Percentiles rank a stretch among this genome's conserved stretches.
These are phyloP conservation scores for Montipora capitata DNA, from an alignment of 92 coral and sea anemone species.

Conservation along the genomic window DNA sequence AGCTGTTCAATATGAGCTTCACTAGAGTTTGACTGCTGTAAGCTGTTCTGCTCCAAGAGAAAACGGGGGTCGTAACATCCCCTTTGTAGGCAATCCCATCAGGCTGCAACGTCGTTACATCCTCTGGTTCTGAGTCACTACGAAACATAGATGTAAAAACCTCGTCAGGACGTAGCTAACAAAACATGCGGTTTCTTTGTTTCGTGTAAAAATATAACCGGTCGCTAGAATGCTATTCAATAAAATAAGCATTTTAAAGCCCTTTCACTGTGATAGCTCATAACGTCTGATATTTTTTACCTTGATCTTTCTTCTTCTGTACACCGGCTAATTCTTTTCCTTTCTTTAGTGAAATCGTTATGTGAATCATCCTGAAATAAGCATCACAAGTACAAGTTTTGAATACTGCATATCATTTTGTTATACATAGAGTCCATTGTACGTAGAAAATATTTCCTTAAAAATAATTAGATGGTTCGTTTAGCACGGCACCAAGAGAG, in stretches of 20 bases:
- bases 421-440: too few relatives aligned
- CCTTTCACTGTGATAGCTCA: too few relatives aligned
- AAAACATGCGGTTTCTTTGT: too few relatives aligned
- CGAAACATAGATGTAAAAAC: background rate
- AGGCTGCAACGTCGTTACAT: background rate
- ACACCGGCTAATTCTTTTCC: background rate
- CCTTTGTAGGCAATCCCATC: constrained; percentile 20
- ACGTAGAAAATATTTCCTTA: too few relatives aligned
- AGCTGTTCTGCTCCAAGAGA: constrained; percentile 27
- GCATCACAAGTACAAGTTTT: background rate
- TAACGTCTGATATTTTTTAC: background rate
- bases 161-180: background rate
- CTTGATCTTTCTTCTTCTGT: background rate
- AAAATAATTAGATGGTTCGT: too few relatives aligned
- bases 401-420: background rate
- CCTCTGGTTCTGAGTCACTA: background rate
- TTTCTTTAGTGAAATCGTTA: background rate
- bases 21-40: constrained; percentile 23
- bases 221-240: too few relatives aligned
- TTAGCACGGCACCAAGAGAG: too few relatives aligned
- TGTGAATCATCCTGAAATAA: background rate
- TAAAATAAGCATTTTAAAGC: too few relatives aligned
- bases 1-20: background rate
- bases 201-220: too few relatives aligned
- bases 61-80: constrained; percentile 18